Evolutionary conservation across 2,888 invertebrate genomes (phyloP), one percentile per base, ranked within the genome.

Genomic region (Mimumesa dahlbomi): DNA sequence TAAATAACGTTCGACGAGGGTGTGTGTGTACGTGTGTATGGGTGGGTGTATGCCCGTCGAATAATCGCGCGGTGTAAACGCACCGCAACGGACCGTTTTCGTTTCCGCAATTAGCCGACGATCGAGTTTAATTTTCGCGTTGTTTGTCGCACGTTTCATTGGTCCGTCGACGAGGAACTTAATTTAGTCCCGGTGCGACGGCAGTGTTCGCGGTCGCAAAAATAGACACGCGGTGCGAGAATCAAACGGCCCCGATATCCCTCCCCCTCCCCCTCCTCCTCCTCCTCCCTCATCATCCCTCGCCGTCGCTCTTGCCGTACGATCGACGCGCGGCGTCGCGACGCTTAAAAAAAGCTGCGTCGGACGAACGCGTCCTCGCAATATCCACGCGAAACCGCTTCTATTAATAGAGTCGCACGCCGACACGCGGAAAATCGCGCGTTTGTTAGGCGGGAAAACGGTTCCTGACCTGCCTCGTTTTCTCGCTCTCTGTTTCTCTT

Each of bases 301-400:
- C 34, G 34, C n/a, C 34, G 34, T 34, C 34, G 34, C 34, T 34
- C 34, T 4, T 29, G 6, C 9, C 7, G 7, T 6, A 29, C 2
- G 29, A n/a, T 29, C 29, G 29, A 29, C 34, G 34, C 43, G 34
- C 62, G 36, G 21, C 53, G 61, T 54, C 66, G 54, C 61, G 54
- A 49, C 42, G 61, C 54, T 66, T n/a, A n/a, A 66, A 66, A 61
- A 66, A 61, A 59, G 53, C 19, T 43, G 25, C 16, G 31, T 57
- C 43, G 36, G 3, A 34, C 29, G 29, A 48, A 50, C 50, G 25
- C 21, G 57, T 13, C 13, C 50, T 34, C 34, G 34, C 34, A 34
- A 34, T 34, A 34, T 34, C 36, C 46, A 25, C 46, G 38, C 46
- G 38, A 46, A 34, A 7, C 14, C 19, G n/a, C 43, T 14, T 31